Evolutionary conservation across 2,797 vertebrate genomes (phyloP), one percentile per base, ranked within the genome.

Genomic region (Melanotaenia nigrans): DNA sequence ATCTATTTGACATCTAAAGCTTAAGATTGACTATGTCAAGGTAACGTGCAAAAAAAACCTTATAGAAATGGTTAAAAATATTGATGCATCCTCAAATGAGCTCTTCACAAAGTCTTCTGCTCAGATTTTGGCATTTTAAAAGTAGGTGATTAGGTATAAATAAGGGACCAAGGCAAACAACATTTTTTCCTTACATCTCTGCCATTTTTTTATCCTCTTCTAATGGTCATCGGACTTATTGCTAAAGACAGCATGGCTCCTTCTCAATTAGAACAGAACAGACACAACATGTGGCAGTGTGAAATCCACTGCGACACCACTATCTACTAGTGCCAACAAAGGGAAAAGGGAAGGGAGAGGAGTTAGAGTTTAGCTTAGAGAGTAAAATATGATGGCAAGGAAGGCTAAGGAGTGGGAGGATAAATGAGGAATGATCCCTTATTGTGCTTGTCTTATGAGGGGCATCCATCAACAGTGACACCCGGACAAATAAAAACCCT

Each of bases 381-480:
- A 87, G 83, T 74, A 86, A 73, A 86, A 87, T 77, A 85, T 85
- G 90, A 90, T 85, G 74, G 85, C 81, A 81, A 84, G 78, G 80
- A 87, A 84, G 76, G 73, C 76, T 77, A 78, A 87, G 61, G 85
- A 86, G 90, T 85, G 84, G 86, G 87, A 83, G 86, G 82, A 87
- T 85, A 86, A 85, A 87, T 93, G 92, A 94, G 88, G 89, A 92
- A 94, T 93, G 93, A 93, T 92, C 79, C 82, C 71, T 91, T 90
- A 94, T 89, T 89, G 90, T 89, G 80, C 84, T 83, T 75, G 88
- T 90, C 90, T 94, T 95, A 94, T 95, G 93, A 95, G 91, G 89
- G 82, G 84, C 90, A 95, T 94, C 92, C 93, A 94, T 95, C 93
- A 94, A 80, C 38, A 78, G 42, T 90, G 92, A 93, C 90, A 92